Percentiles rank a stretch among this genome's conserved stretches.
These are phyloP conservation scores for Abramis brama DNA, from an alignment of 2,113 vertebrate genomes.

Conservation along the genomic window DNA sequence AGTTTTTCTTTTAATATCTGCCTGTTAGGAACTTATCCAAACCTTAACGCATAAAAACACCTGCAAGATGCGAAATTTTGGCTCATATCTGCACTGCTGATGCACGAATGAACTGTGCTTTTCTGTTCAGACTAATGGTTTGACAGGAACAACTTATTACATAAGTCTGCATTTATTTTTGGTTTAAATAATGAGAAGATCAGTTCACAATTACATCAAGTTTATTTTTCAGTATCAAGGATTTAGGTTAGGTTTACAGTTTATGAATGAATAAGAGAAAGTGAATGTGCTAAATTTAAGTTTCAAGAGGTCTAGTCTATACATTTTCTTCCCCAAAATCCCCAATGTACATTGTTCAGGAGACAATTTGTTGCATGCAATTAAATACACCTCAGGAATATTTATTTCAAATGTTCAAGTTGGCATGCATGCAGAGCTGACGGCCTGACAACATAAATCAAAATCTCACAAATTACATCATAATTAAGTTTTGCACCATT, in stretches of 20 bases:
- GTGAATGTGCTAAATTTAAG: background rate
- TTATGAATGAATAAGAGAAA: background rate
- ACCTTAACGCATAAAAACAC: constrained; percentile 9
- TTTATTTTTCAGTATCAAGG: background rate
- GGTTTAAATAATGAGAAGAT: background rate
- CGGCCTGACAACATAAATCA: background rate
- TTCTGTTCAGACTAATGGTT: background rate
- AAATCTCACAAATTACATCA: background rate
- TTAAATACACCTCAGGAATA: background rate
- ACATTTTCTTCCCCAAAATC: background rate
- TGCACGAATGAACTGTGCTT: background rate
- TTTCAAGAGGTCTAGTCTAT: background rate
- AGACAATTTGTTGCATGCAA: background rate
- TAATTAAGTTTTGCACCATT: background rate
- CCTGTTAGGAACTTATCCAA: background rate
- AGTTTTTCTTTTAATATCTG: background rate
- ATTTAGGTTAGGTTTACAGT: background rate
- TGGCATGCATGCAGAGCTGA: background rate
- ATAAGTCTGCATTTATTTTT: background rate
- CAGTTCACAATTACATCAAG: background rate
- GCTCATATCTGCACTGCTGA: background rate
- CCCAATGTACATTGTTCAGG: background rate
- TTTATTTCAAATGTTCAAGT: background rate
- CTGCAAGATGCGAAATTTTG: background rate
- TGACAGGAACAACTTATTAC: background rate